These are phyloP conservation scores for Helogale parvula DNA, from an alignment of 2,113 vertebrate species.

Conservation along the genomic window DNA sequence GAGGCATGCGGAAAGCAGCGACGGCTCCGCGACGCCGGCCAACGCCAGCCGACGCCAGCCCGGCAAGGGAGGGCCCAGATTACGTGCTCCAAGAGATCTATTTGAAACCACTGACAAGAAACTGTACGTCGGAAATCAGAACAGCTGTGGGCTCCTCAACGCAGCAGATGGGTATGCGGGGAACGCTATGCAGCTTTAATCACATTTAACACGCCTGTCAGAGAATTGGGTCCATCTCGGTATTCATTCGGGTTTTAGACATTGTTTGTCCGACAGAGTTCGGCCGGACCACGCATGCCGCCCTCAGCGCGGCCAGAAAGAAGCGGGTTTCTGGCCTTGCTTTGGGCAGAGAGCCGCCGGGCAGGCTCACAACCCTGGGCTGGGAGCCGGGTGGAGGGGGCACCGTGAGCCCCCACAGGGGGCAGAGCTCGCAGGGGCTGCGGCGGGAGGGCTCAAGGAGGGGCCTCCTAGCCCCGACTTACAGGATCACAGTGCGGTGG, in stretches of 20 bases:
- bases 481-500: neutral
- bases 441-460: neutral
- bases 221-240: conserved; percentile 48
- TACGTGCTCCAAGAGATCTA: conserved; percentile 16
- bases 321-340: neutral
- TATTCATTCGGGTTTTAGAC: conserved; percentile 50
- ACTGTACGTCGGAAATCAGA: conserved; percentile 65
- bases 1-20: neutral
- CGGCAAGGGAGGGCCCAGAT: neutral
- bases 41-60: conserved; percentile 1
- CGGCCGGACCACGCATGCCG: neutral
- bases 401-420: neutral
- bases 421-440: neutral
- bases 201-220: conserved; percentile 79
- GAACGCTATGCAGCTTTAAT: conserved; percentile 75
- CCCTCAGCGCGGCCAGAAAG: conserved; percentile 29
- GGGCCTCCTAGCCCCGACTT: neutral
- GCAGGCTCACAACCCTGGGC: neutral
- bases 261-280: conserved; percentile 59
- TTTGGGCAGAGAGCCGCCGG: conserved; percentile 9
- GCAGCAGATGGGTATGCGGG: conserved; percentile 67
- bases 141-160: conserved; percentile 70
- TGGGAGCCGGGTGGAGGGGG: neutral
- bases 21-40: conserved; percentile 14
- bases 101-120: conserved; percentile 71